Evolutionary conservation across 2,113 vertebrate species (phyloP).

Genomic region (Oplegnathus fasciatus): DNA sequence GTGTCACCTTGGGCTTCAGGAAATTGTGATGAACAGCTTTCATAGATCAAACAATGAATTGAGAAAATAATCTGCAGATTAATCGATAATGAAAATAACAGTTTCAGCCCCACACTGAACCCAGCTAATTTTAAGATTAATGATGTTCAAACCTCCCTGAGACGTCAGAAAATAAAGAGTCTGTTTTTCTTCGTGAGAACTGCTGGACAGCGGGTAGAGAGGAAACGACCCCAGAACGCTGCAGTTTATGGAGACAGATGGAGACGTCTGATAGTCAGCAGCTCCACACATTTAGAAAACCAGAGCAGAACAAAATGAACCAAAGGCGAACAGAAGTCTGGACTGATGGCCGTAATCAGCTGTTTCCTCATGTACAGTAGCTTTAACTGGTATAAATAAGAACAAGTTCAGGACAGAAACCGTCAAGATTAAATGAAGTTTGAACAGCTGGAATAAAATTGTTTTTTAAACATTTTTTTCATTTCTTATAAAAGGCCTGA

Average conservation of each 20-base stretch:
- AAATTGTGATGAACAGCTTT: background rate
- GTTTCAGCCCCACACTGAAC: background rate
- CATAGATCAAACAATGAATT: too few relatives aligned
- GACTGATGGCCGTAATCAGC: background rate
- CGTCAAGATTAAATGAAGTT: background rate
- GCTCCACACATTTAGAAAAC: slow-evolving; percentile 16
- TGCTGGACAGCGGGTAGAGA: background rate
- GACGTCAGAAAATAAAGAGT: slow-evolving; percentile 6
- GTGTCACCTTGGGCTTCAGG: background rate
- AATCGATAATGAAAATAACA: background rate
- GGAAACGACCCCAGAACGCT: slow-evolving; percentile 16
- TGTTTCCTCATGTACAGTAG: slow-evolving; percentile 8
- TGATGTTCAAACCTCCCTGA: background rate
- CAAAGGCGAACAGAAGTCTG: slow-evolving; percentile 11
- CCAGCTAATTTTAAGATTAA: background rate
- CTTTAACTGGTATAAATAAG: background rate
- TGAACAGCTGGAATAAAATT: background rate
- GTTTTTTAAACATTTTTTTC: background rate
- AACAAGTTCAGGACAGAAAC: background rate
- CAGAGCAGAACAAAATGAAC: slow-evolving; percentile 1
- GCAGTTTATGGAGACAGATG: slow-evolving; percentile 50
- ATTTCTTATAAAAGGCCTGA: background rate
- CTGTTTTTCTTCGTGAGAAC: slow-evolving; percentile 11
- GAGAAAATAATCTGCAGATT: background rate
- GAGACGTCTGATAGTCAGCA: slow-evolving; percentile 40